Conservation (phyloP, 2,888 invertebrate genomes). For the Drosophila nr. fundita region DNA sequence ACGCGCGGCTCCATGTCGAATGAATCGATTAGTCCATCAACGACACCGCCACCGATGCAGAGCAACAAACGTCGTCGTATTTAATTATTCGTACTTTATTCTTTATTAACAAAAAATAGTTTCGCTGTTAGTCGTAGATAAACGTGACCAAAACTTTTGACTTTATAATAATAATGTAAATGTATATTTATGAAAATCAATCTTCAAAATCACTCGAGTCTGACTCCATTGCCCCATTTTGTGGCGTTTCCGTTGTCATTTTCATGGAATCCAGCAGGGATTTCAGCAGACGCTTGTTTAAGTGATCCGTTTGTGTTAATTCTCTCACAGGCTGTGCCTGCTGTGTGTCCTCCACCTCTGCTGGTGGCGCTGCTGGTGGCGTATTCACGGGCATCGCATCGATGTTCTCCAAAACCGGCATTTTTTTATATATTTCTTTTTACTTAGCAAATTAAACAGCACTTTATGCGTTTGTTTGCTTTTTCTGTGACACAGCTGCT, state of each 20-base stretch:
- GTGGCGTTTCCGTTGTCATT: slow-evolving; percentile 29
- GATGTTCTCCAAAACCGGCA: slow-evolving; percentile 77
- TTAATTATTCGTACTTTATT: slow-evolving; percentile 47
- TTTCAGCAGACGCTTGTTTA: slow-evolving; percentile 79
- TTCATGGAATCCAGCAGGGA: slow-evolving; percentile 81
- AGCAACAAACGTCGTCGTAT: slow-evolving; percentile 83
- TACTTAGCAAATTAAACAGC: not conserved
- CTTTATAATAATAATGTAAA: slow-evolving; percentile 37
- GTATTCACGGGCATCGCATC: slow-evolving; percentile 49
- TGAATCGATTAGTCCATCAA: slow-evolving; percentile 85
- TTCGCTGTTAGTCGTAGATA: slow-evolving; percentile 45
- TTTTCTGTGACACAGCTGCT: slow-evolving; percentile 30
- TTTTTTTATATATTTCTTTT: slow-evolving; percentile 25
- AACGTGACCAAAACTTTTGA: slow-evolving; percentile 53
- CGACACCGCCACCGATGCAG: slow-evolving; percentile 84
- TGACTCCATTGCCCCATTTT: slow-evolving; percentile 45
- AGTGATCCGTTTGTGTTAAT: slow-evolving; percentile 82
- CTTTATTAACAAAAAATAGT: slow-evolving; percentile 20
- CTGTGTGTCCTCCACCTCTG: slow-evolving; percentile 34
- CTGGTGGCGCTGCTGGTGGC: slow-evolving; percentile 40
- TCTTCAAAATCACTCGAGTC: slow-evolving; percentile 74
- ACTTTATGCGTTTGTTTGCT: not conserved
- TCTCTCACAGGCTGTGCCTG: slow-evolving; percentile 65
- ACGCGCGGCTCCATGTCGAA: slow-evolving; percentile 85
- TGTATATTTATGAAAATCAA: slow-evolving; percentile 60